Evolutionary conservation across 1,140 invertebrate species (phyloP).

Genomic region (Aphidius ervi): DNA sequence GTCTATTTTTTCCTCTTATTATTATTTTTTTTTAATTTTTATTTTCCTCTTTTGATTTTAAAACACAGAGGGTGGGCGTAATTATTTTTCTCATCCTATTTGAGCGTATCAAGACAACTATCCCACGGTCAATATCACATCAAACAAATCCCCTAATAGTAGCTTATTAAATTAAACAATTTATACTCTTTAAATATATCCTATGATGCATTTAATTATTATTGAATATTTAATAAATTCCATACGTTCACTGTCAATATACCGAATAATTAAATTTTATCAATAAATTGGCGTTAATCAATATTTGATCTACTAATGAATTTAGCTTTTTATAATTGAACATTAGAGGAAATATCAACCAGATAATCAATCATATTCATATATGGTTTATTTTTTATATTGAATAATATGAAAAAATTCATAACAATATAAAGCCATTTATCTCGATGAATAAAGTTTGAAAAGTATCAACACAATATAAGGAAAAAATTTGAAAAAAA

Average conservation of each 20-base stretch:
- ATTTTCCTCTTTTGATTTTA: neutral
- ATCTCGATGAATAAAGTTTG: no score
- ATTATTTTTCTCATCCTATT: conserved; percentile 10
- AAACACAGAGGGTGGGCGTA: neutral
- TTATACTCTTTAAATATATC: conserved; percentile 10
- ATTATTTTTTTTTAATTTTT: conserved; percentile 4
- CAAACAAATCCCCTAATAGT: neutral
- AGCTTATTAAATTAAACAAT: conserved; percentile 10
- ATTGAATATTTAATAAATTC: conserved; percentile 17
- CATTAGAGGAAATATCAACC: neutral
- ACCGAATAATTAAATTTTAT: conserved; percentile 8
- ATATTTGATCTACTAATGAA: neutral
- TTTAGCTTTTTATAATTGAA: neutral
- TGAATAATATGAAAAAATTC: no score
- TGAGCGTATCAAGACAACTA: conserved; percentile 5
- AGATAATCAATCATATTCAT: neutral
- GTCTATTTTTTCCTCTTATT: conserved; percentile 24
- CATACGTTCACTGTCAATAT: neutral
- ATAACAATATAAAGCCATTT: no score
- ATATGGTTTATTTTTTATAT: neutral
- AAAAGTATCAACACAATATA: no score
- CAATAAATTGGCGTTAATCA: no score
- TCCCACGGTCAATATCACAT: conserved; percentile 15
- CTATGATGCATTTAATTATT: conserved; percentile 13
- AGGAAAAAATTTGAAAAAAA: no score